These are phyloP conservation scores for Drosophila pectinifera DNA, from an alignment of 1,140 invertebrate genomes.

Conservation along the genomic window DNA sequence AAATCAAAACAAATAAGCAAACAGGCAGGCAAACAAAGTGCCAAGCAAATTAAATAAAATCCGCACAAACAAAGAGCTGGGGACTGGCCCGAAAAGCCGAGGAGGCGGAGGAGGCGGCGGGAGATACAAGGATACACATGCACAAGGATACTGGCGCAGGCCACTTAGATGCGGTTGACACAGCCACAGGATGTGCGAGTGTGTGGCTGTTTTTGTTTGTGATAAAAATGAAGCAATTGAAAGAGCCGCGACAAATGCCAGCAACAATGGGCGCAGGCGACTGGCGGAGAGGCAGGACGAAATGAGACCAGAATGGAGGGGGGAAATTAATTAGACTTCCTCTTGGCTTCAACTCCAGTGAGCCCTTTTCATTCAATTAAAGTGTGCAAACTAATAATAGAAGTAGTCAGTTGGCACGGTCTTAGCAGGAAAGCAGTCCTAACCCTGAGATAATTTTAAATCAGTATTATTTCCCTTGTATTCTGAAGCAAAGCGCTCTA, in stretches of 20 bases:
- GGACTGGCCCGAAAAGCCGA: constrained; percentile 23
- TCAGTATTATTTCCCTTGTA: no score
- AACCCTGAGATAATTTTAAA: background rate
- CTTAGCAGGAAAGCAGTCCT: background rate
- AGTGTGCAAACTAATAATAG: constrained; percentile 33
- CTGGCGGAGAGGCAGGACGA: constrained; percentile 2
- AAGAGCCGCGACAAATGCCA: constrained; percentile 43
- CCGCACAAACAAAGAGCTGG: constrained; percentile 42
- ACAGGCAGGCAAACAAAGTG: constrained; percentile 69
- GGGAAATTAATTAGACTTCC: constrained; percentile 48
- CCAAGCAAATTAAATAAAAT: constrained; percentile 77
- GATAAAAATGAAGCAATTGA: constrained; percentile 61
- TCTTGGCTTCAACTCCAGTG: constrained; percentile 32
- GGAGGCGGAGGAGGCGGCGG: constrained; percentile 26
- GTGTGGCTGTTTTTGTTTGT: constrained; percentile 44
- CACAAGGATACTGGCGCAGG: constrained; percentile 48
- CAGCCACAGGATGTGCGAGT: constrained; percentile 40
- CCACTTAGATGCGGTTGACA: constrained; percentile 56
- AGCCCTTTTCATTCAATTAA: constrained; percentile 43
- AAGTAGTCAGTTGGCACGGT: constrained; percentile 25
- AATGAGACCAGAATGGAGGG: constrained; percentile 17
- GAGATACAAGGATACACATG: constrained; percentile 30
- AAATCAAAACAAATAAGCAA: constrained; percentile 78
- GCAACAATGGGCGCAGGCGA: constrained; percentile 35
- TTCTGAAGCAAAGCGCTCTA: no score